Evolutionary conservation across 2,797 vertebrate species (phyloP), one percentile per base, ranked within the genome.

Genomic region (Paguma larvata): DNA sequence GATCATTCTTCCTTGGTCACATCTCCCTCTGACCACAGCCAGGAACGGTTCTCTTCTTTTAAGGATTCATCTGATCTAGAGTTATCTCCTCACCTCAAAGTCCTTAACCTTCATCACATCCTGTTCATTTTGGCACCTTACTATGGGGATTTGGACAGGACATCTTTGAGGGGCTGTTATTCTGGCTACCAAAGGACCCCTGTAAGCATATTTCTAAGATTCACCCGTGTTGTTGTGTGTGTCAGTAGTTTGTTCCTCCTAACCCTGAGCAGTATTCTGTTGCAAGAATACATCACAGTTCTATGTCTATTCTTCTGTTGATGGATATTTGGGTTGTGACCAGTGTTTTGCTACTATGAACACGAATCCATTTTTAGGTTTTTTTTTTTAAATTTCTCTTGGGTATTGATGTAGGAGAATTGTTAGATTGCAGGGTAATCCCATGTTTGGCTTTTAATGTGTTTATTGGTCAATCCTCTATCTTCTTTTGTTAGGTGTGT

Each of bases 371-470:
- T 56, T 86, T 34, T 72, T 77, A 82, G 10, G 3, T 59, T 70
- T 0, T 30, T 70, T 91, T 89, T 59, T 73, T 27, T 38, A 38
- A 38, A 38, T 89, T 92, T 83, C 18, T 67, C 13, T 78, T 62
- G 41, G 86, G 25, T 48, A 93, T 88, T 34, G 72, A 84, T 19
- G 12, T 48, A 41, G 48, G 23, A 67, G 67, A 62, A 56, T 86
- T 38, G 53, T 9, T 89, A 91, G 15, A 27, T 63, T 59, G 72
- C 23, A 82, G 32, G 46, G 34, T 90, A 59, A 46, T 56, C 53
- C 25, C 13, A 73, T 80, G 14, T 77, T 89, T 94, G 91, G 85
- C 21, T 90, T 85, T 85, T 91, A 11, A 27, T 16, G 44, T 88
- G 44, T 41, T 70, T 72, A 68, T 46, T 51, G 6, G 19, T 78